These are phyloP conservation scores for Peromyscus melanophrys DNA, from an alignment of 2,797 vertebrate genomes.

Conservation along the genomic window DNA sequence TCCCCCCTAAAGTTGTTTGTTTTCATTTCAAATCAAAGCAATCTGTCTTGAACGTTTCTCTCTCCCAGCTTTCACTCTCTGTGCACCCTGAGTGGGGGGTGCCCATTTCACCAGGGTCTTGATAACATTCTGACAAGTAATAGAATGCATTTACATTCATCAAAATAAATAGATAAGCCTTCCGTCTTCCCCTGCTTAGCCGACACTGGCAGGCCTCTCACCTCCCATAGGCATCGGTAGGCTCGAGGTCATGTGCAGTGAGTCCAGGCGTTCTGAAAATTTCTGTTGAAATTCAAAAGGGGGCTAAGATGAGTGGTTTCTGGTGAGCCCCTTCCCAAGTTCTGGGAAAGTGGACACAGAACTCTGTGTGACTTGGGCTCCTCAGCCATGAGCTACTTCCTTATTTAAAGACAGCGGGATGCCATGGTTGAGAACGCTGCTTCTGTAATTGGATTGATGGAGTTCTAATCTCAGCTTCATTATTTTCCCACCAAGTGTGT, in stretches of 20 bases:
- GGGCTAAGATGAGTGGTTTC: not conserved
- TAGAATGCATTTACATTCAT: constrained; percentile 88
- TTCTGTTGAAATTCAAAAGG: not conserved
- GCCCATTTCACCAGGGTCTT: constrained; percentile 82
- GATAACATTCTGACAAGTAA: constrained; percentile 89
- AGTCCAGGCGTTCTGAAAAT: constrained; percentile 7
- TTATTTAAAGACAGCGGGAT: constrained; percentile 10
- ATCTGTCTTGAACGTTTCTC: constrained; percentile 85
- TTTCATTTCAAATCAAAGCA: constrained; percentile 89
- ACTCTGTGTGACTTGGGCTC: not conserved
- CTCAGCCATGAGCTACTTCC: not conserved
- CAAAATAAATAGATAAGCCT: constrained; percentile 83
- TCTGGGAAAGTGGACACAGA: not conserved
- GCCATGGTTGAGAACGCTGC: not conserved
- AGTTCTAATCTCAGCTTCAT: not conserved
- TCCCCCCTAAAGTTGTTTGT: constrained; percentile 83
- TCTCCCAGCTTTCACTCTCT: constrained; percentile 61
- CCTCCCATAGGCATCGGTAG: constrained; percentile 43
- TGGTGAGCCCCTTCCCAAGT: not conserved
- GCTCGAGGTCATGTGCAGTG: constrained; percentile 27
- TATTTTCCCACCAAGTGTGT: not conserved
- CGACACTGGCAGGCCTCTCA: constrained; percentile 2
- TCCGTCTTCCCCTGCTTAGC: constrained; percentile 66
- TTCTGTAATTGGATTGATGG: constrained; percentile 1
- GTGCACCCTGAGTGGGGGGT: constrained; percentile 65